Percentiles rank a stretch among this genome's conserved stretches.
These are phyloP conservation scores for Lobophora halterata DNA, from an alignment of 2,888 invertebrate species.

Conservation along the genomic window DNA sequence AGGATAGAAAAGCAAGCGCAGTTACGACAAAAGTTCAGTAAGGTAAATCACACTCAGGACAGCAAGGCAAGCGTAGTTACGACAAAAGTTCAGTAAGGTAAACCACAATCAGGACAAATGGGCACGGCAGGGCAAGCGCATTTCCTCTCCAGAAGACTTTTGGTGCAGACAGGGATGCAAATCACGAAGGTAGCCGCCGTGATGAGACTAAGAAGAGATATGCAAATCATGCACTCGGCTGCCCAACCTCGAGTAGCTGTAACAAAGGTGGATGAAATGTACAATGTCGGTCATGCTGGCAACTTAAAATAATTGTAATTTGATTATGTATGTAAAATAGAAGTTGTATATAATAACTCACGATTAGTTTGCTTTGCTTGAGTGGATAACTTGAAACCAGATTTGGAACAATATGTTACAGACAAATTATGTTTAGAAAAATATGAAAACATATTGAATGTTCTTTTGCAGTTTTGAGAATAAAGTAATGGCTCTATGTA, in stretches of 20 bases:
- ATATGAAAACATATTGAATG: no score
- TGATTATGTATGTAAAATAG: neutral
- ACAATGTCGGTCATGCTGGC: no score
- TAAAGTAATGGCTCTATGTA: no score
- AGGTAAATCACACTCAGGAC: slow-evolving; percentile 42
- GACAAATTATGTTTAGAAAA: no score
- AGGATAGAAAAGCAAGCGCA: no score
- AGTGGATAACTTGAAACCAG: slow-evolving; percentile 1
- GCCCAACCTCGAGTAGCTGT: slow-evolving; percentile 21
- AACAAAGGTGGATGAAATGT: slow-evolving; percentile 35
- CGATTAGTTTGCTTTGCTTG: neutral
- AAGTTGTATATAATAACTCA: neutral
- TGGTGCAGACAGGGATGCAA: slow-evolving; percentile 46
- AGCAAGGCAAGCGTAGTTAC: slow-evolving; percentile 43
- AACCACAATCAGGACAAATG: slow-evolving; percentile 44
- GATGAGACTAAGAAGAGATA: slow-evolving; percentile 44
- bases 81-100: slow-evolving; percentile 35
- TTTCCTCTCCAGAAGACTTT: slow-evolving; percentile 33
- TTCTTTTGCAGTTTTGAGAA: no score
- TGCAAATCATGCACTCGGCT: slow-evolving; percentile 50
- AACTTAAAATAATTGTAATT: no score
- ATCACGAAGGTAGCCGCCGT: slow-evolving; percentile 39
- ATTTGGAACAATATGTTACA: slow-evolving; percentile 8
- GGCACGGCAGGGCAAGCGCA: slow-evolving; percentile 42
- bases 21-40: no score